phyloP scores from a whole-genome alignment of 2,888 invertebrate species.

The Drosophila dives region DNA sequence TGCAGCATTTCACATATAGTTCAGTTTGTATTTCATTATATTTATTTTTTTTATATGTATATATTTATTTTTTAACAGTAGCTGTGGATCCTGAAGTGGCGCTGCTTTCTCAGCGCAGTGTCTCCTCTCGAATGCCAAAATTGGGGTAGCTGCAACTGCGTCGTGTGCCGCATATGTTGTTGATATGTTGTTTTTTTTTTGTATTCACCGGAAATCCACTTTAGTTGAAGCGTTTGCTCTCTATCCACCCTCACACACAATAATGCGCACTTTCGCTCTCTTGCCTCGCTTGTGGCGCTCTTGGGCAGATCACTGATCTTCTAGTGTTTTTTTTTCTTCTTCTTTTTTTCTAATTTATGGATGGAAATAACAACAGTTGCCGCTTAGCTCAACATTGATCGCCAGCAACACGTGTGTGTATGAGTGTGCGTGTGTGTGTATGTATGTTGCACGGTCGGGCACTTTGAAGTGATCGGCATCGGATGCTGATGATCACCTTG shows the following conservation, averaged over 20 bases:
- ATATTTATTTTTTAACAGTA: conserved; percentile 11
- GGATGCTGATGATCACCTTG: conserved; percentile 75
- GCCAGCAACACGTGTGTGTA: conserved; percentile 75
- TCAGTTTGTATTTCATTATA: neutral
- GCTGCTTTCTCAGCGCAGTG: conserved; percentile 1
- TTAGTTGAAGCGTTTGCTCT: conserved; percentile 59
- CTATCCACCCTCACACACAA: conserved; percentile 12
- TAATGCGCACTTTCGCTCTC: conserved; percentile 22
- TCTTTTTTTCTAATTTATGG: conserved; percentile 65
- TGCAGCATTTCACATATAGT: neutral
- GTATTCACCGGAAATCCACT: conserved; percentile 83
- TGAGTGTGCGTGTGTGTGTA: conserved; percentile 36
- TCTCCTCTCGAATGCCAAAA: conserved; percentile 12
- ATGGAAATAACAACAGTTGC: conserved; percentile 63
- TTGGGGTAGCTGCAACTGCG: conserved; percentile 46
- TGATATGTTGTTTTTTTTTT: conserved; percentile 47
- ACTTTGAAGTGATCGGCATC: conserved; percentile 67
- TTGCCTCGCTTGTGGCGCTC: conserved; percentile 28
- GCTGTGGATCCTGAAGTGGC: conserved; percentile 46
- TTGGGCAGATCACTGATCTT: conserved; percentile 56
- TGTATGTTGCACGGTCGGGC: conserved; percentile 51
- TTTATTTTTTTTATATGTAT: conserved; percentile 22
- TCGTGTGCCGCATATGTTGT: conserved; percentile 55
- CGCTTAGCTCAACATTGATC: conserved; percentile 49
- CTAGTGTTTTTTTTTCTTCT: conserved; percentile 28